Evolutionary conservation across 2,888 invertebrate species (phyloP), one percentile per base, ranked within the genome.

Genomic region (Neria commutata): DNA sequence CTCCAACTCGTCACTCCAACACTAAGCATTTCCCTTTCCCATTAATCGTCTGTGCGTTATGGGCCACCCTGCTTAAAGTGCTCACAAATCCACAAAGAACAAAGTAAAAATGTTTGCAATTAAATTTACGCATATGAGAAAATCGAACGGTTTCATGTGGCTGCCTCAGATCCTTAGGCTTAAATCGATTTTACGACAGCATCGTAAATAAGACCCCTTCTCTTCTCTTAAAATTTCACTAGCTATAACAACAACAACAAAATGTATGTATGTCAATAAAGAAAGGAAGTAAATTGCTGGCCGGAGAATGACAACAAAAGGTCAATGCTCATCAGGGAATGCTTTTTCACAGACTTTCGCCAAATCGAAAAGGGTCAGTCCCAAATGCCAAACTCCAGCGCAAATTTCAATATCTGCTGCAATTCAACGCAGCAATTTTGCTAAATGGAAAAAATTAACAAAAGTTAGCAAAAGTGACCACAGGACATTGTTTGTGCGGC

Each of bases 391-490:
- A 29, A 29, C 5, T 8, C 29, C 29, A 29, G 11, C 5, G 29
- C 5, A 29, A 29, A 11, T 14, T 8, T 37, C 37, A n/a, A 8
- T n/a, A n/a, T 37, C 42, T 42, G 42, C 42, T 42, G 17, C 42
- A 42, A 42, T 42, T 17, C 42, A 42, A 17, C 42, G 42, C 42
- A 17, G 5, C 3, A 42, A 42, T 8, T 6, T 42, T 8, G 14
- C 21, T 3, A 19, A 42, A 29, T 70, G 69, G 61, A 64, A 65
- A 61, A 62, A 67, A 68, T 74, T 71, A 68, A 55, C 61, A 69
- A 64, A 72, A 70, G 74, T 73, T 73, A 67, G 69, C 73, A 72
- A 70, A 74, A 75, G 70, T 73, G 75, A 74, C 73, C 74, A 71
- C 66, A 71, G 65, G 67, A 67, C 29, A 49, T 29, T 10, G 65